These are phyloP conservation scores for Apis florea DNA, from an alignment of 1,140 invertebrate species.

Conservation along the genomic window DNA sequence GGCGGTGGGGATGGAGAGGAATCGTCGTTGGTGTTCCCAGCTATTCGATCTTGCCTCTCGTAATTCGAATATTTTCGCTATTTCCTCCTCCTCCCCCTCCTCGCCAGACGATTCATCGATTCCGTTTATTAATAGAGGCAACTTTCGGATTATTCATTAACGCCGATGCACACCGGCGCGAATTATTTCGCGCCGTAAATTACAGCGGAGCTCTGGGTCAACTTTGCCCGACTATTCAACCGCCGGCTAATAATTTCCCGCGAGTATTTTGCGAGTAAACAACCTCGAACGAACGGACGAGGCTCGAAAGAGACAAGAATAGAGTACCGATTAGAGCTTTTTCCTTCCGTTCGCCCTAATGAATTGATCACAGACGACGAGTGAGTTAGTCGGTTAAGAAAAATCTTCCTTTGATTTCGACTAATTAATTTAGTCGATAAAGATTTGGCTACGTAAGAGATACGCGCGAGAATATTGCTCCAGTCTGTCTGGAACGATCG, in stretches of 20 bases:
- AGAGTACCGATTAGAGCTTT: neutral
- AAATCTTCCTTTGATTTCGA: neutral
- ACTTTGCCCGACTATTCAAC: neutral
- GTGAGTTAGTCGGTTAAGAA: too few relatives aligned
- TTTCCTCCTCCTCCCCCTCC: neutral
- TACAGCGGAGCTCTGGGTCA: neutral
- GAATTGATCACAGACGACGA: too few relatives aligned
- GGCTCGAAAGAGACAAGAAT: neutral
- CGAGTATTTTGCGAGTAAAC: slow-evolving; percentile 1
- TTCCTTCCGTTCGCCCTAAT: neutral
- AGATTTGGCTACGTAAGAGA: too few relatives aligned
- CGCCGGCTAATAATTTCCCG: slow-evolving; percentile 43
- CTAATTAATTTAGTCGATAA: slow-evolving; percentile 38
- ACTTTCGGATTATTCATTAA: slow-evolving; percentile 9
- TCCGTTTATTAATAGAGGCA: slow-evolving; percentile 1
- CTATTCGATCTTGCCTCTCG: neutral
- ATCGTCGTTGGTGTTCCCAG: slow-evolving; percentile 5
- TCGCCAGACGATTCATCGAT: neutral
- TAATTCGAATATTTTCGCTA: neutral
- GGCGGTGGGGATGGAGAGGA: neutral
- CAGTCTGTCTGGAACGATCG: too few relatives aligned
- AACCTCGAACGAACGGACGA: neutral
- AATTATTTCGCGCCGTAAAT: neutral
- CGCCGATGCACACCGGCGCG: neutral
- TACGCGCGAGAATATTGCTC: too few relatives aligned